phyloP scores from a whole-genome alignment of 1,140 invertebrate species.

The Belonocnema kinseyi region DNA sequence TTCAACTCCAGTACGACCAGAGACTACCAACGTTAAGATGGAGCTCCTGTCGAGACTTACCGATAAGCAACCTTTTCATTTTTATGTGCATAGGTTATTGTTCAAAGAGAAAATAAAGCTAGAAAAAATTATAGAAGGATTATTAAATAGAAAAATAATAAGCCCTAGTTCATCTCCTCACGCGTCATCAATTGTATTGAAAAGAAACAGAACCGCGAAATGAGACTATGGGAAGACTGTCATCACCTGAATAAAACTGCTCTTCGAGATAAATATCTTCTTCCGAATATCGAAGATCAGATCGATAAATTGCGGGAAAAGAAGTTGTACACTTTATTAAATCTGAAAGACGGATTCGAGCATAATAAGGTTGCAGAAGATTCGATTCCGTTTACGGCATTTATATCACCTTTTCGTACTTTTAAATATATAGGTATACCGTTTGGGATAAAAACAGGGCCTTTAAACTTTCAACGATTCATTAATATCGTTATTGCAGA shows the following conservation, averaged over 20 bases:
- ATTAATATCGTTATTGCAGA: constrained; percentile 47
- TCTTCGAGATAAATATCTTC: constrained; percentile 47
- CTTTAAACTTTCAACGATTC: constrained; percentile 33
- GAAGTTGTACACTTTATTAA: neutral
- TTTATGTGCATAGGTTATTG: constrained; percentile 34
- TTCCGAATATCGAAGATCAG: constrained; percentile 28
- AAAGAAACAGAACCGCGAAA: constrained; percentile 20
- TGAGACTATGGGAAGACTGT: constrained; percentile 24
- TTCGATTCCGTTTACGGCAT: neutral
- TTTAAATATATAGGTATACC: constrained; percentile 43
- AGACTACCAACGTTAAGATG: no score
- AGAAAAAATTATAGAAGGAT: constrained; percentile 52
- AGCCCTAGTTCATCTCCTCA: constrained; percentile 54
- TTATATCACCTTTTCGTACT: neutral
- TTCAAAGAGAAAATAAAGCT: constrained; percentile 48
- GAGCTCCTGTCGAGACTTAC: no score
- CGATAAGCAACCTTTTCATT: no score
- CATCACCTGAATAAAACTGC: constrained; percentile 41
- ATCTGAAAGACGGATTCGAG: neutral
- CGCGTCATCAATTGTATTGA: constrained; percentile 51
- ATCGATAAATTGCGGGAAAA: neutral
- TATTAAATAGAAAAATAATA: constrained; percentile 53
- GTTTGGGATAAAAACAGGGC: constrained; percentile 10
- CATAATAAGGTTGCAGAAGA: neutral
- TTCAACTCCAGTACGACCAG: no score